Base-by-base conservation (phyloP, 2,888 invertebrate species). In the Acanthococcus lagerstroemiae region DNA sequence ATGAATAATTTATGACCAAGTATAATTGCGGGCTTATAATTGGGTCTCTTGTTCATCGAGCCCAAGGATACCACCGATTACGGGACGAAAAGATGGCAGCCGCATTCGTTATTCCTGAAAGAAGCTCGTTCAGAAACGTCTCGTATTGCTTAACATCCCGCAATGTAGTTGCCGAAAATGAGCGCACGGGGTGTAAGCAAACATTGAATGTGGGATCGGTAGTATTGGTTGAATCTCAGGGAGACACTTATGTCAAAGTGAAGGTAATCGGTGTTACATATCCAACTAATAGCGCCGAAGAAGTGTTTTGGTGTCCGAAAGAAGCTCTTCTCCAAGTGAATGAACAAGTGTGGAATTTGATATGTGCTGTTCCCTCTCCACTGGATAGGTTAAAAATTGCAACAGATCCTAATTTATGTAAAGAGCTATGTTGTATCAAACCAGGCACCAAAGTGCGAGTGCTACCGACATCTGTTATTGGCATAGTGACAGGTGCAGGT, bases 401-500 rank as follows among this genome's bases (percentile, higher is more conserved):
- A 6, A 63, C 68, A 68, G 68, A 72, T 46, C 45, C 55, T 25
- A 55, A 57, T 22, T 66, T 70, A 21, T 70, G 69, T 55, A 65
- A 71, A 46, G 69, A 72, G 67, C 67, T 73, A 30, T 66, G 68
- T 30, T 54, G 66, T 27, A 68, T 72, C 50, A 63, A 69, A 45
- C 67, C 71, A 50, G 72, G 71, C 25, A 67, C 65, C 37, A 57
- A 67, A 48, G 72, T 73, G 2, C 66, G 68, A 37, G 69, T 71
- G 55, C 55, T 69, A n/a, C 67, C 65, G 26, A 67, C 68, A 5
- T 17, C 24, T 19, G 37, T 6, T 22, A 22, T 21, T 19, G 63
- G 63, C 9, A 25, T 25, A 2, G 52, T 63, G 21, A 24, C 24
- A 21, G 6, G 7, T n/a, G 54, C 37, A 44, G 5, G 25, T 12